Evolutionary conservation across 2,888 invertebrate genomes (phyloP).

Genomic region (Craniophora ligustri): DNA sequence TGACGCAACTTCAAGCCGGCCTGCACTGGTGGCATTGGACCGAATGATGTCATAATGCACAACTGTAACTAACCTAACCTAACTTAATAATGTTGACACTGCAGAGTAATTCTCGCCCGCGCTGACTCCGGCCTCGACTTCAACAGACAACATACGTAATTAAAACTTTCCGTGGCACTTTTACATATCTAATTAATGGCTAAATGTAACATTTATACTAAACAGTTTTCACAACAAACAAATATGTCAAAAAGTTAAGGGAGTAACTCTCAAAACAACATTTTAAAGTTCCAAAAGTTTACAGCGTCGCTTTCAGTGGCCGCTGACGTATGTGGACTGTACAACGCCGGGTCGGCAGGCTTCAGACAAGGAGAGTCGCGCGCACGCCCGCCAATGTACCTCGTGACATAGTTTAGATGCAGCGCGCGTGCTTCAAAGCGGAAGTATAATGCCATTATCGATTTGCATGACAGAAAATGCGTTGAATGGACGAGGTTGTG

Average conservation of each 20-base stretch:
- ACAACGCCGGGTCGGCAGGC: constrained; percentile 29
- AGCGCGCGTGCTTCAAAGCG: constrained; percentile 83
- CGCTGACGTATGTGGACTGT: constrained; percentile 28
- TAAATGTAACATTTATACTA: neutral
- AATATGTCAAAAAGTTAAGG: constrained; percentile 10
- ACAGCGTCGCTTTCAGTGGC: constrained; percentile 33
- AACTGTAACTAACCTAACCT: constrained; percentile 57
- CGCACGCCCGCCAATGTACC: constrained; percentile 56
- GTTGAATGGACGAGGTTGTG: constrained; percentile 82
- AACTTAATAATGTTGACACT: constrained; percentile 47
- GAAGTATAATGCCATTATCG: constrained; percentile 88
- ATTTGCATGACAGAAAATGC: constrained; percentile 88
- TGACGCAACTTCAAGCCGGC: constrained; percentile 29
- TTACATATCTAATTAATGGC: constrained; percentile 19
- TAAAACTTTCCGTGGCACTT: constrained; percentile 24
- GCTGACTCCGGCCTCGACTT: constrained; percentile 1
- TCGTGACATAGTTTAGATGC: constrained; percentile 80
- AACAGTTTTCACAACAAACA: constrained; percentile 6
- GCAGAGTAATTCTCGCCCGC: constrained; percentile 8
- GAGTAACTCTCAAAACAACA: constrained; percentile 26
- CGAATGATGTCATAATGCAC: constrained; percentile 55
- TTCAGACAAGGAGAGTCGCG: constrained; percentile 6
- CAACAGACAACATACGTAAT: constrained; percentile 12
- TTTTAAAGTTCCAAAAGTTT: constrained; percentile 48
- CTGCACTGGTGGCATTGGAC: constrained; percentile 40